Evolutionary conservation across 2,113 vertebrate genomes (phyloP).

Genomic region (Pleuronectes platessa): DNA sequence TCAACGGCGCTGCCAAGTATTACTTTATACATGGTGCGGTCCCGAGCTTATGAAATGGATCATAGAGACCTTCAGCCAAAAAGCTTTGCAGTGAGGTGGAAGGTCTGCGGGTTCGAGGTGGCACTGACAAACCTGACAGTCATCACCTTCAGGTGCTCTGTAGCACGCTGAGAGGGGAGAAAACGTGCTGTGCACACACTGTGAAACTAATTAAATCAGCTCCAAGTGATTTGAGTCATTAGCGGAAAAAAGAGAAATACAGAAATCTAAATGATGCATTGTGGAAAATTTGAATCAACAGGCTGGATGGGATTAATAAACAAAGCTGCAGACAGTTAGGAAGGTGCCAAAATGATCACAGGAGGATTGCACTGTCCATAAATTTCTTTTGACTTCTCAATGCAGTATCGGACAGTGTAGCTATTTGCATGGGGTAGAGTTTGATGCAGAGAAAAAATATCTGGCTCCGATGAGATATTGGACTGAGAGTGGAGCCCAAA

Average conservation of each 20-base stretch:
- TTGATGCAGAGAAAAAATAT: constrained; percentile 46
- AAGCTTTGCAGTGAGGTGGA: constrained; percentile 2
- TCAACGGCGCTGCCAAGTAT: constrained; percentile 34
- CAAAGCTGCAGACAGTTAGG: constrained; percentile 52
- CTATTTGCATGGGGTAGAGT: constrained; percentile 53
- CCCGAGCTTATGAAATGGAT: constrained; percentile 22
- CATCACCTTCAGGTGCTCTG: constrained; percentile 27
- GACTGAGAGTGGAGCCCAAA: constrained; percentile 56
- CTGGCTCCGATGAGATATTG: constrained; percentile 64
- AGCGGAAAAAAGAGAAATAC: constrained; percentile 9
- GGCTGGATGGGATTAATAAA: constrained; percentile 63
- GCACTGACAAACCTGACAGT: constrained; percentile 40
- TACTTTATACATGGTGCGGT: constrained; percentile 23
- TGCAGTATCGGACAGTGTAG: constrained; percentile 55
- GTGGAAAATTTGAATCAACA: constrained; percentile 66
- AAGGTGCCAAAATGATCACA: constrained; percentile 50
- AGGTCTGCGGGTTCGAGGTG: constrained; percentile 32
- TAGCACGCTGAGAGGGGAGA: constrained; percentile 30
- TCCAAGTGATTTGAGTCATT: constrained; percentile 41
- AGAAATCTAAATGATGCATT: constrained; percentile 60
- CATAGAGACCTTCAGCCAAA: constrained; percentile 24
- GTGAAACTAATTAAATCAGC: constrained; percentile 37
- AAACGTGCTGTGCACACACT: constrained; percentile 17
- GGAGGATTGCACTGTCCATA: constrained; percentile 52
- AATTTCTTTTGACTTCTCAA: constrained; percentile 47